Evolutionary conservation across 92 coral and sea anemone species (phyloP), one percentile per base, ranked within the genome.

Genomic region (Blastomussa wellsi): DNA sequence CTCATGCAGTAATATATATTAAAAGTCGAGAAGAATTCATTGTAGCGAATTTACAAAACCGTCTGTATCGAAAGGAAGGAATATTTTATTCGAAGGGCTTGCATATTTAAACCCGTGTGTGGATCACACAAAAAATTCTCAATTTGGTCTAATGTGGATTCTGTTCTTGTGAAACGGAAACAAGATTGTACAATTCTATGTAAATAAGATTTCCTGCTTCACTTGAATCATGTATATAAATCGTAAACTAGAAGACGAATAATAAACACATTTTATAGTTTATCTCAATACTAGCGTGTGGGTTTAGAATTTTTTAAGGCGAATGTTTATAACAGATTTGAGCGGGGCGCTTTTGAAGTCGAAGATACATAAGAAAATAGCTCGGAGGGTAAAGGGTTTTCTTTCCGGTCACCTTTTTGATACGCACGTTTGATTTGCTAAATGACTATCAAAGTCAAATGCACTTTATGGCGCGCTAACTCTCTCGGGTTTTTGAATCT

Each of bases 261-360:
- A 90, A 87, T 87, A 87, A 90, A 82, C 79, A 83, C 76, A 31
- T 87, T 90, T 79, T 65, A 59, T 70, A 90, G 78, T 72, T 76
- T 71, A 79, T 77, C 81, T 78, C 74, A 66, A 74, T 35, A 69
- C 44, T 28, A 22, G 47, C 81, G 84, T 86, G 88, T 65, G 88
- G 67, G 76, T 48, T 76, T 52, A 39, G 70, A 85, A n/a, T 28
- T 66, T 67, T 59, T 74, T 64, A 78, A 82, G 82, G 22, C 66
- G 28, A 32, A 53, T 83, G 88, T 76, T 85, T 78, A 76, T 85
- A 47, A 55, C 76, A 17, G 35, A 52, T 52, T 29, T 5, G 83
- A 64, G 55, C 82, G 77, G 88, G 83, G 31, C 42, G 22, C 88
- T 69, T 84, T 85, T 85, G 88, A 85, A 41, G 88, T 78, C 60